Evolutionary conservation across 1,140 invertebrate genomes (phyloP), one percentile per base, ranked within the genome.

Genomic region (Drosophila trapezifrons): DNA sequence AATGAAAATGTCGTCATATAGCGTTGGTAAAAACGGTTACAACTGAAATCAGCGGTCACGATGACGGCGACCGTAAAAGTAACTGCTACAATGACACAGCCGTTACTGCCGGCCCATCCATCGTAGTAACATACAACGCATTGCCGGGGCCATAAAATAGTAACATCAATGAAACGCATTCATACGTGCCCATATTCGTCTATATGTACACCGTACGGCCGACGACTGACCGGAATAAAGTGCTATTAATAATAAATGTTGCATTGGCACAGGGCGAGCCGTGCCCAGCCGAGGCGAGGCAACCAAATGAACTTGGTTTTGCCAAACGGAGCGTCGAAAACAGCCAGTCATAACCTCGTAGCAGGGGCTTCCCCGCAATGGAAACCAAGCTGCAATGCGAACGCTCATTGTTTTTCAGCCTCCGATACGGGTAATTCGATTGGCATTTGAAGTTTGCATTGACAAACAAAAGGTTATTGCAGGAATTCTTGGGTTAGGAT

Each of bases 201-300:
- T 35, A 56, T 55, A 54, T 55, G 27, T 38, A 56, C 17, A 42
- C 52, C 46, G 46, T 27, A 57, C 49, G 25, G 58, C 29, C 49
- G 47, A 62, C 60, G 69, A 70, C 76, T 62, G 83, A 52, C 83
- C 83, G 84, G 84, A 89, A 89, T 89, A 84, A 79, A 89, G 80
- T 65, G 84, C 84, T 89, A 89, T 89, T 89, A 89, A 89, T 89
- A 89, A 89, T 89, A 89, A 89, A 89, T 89, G 84, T 76, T 64
- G 80, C 54, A 65, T 52, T 69, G 60, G 60, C 37, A 49, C 46
- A 27, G 65, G 35, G 27, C 65, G 29, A 55, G 37, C 22, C 65
- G 7, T 42, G 25, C 29, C 27, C 4, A 15, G 37, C 37, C 35
- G 22, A 64, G 22, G 32, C 40, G 52, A 58, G 70, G 38, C 56